Percentiles rank a stretch among this genome's conserved stretches.
These are phyloP conservation scores for crab-eating macaque (Macaca fascicularis) DNA, from an alignment of 2,113 vertebrate genomes.

Conservation along the genomic window DNA sequence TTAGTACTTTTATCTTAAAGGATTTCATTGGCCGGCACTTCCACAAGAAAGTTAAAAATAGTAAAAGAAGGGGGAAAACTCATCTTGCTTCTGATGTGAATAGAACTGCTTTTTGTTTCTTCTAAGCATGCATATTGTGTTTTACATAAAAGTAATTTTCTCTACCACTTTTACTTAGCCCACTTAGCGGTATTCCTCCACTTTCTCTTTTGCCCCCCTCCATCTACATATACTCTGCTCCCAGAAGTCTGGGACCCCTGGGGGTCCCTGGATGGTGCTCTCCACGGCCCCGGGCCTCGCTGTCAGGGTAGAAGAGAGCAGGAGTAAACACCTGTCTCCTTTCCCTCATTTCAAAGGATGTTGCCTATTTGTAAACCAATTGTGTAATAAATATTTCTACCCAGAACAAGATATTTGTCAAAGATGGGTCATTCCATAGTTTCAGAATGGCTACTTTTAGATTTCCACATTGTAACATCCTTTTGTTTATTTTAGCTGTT, in stretches of 20 bases:
- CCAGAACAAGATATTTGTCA: not conserved
- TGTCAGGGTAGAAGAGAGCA: no score
- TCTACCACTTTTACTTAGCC: not conserved
- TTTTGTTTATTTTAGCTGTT: not conserved
- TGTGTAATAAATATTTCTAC: not conserved
- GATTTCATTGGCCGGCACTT: fast-evolving
- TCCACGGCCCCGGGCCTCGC: fast-evolving
- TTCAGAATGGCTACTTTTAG: not conserved
- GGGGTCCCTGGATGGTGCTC: no score
- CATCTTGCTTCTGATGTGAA: fast-evolving
- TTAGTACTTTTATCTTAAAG: not conserved
- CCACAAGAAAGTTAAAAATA: not conserved
- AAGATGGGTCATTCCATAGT: not conserved
- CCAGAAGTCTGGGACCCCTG: not conserved
- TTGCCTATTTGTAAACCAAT: no score
- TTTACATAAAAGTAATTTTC: not conserved
- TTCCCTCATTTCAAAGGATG: not conserved
- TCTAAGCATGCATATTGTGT: not conserved
- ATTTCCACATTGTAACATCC: not conserved
- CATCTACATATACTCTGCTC: not conserved
- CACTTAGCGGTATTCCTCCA: not conserved
- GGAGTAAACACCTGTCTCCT: fast-evolving
- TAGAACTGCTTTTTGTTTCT: not conserved
- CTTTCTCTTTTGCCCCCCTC: not conserved
- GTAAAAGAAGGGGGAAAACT: no score